Percentiles rank a stretch among this genome's conserved stretches.
phyloP scores from a whole-genome alignment of 2,797 vertebrate species.

The Spinus olivaceus region DNA sequence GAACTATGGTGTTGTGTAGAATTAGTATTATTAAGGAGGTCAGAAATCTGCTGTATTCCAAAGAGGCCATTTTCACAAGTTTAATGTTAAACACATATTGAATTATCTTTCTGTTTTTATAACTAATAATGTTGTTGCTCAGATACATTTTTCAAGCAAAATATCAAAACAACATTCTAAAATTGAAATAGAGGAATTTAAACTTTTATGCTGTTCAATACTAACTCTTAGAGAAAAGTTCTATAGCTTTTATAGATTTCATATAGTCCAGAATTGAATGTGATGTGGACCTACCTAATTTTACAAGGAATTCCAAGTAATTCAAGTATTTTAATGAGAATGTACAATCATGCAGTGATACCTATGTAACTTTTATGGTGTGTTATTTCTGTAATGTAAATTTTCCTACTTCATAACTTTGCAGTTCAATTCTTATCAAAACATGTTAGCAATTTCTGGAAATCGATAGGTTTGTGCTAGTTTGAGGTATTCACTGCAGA shows the following conservation, averaged over 20 bases:
- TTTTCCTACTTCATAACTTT: background rate
- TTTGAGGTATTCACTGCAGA: background rate
- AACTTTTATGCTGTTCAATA: background rate
- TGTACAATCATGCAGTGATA: background rate
- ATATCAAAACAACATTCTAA: slow-evolving; percentile 7
- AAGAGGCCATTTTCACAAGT: slow-evolving; percentile 41
- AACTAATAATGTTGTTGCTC: slow-evolving; percentile 34
- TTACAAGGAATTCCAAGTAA: background rate
- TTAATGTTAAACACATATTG: slow-evolving; percentile 36
- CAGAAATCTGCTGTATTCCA: slow-evolving; percentile 6
- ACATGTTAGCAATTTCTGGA: background rate
- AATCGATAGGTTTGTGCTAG: background rate
- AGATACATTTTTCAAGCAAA: slow-evolving; percentile 17
- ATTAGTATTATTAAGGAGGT: slow-evolving; percentile 52
- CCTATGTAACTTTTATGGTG: background rate
- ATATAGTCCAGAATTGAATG: background rate
- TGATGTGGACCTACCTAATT: background rate
- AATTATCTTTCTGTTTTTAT: background rate
- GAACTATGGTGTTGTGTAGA: slow-evolving; percentile 40
- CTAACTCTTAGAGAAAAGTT: background rate
- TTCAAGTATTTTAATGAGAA: background rate
- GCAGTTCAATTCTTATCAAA: background rate
- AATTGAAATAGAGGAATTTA: slow-evolving; percentile 10
- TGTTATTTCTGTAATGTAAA: background rate
- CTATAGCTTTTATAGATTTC: slow-evolving; percentile 11